A percentile compares a stretch with the other conserved stretches of the same genome.
Evolutionary conservation across 2,888 invertebrate genomes (phyloP).

Genomic region (Atrina japonica): DNA sequence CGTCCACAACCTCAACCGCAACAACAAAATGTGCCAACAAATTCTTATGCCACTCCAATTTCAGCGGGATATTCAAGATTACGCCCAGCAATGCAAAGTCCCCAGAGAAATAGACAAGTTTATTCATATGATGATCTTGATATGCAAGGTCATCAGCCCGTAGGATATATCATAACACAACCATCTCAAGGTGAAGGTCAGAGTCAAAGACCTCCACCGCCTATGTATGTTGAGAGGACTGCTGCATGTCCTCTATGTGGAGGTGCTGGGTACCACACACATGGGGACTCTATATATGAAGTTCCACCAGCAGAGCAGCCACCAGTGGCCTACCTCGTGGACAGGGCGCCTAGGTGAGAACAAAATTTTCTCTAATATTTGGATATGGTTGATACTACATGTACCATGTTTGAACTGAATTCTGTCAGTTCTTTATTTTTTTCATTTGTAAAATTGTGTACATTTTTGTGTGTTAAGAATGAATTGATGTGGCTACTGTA

Average conservation of each 20-base stretch:
- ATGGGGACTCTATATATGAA: constrained; percentile 60
- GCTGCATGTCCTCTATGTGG: constrained; percentile 68
- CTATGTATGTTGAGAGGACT: constrained; percentile 36
- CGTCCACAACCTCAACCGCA: constrained; percentile 45
- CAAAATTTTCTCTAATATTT: no score
- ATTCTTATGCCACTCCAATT: constrained; percentile 29
- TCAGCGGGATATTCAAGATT: constrained; percentile 29
- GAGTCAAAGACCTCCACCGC: constrained; percentile 18
- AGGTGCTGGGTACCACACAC: constrained; percentile 60
- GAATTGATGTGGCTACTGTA: no score
- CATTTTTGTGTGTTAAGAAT: no score
- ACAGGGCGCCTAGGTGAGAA: constrained; percentile 27
- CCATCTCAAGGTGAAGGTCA: no score
- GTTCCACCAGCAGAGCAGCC: constrained; percentile 42
- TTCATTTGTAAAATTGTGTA: no score
- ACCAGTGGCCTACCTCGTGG: constrained; percentile 41
- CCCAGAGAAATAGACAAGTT: not conserved
- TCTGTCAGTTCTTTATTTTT: no score
- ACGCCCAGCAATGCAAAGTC: no score
- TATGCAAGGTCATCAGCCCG: constrained; percentile 46
- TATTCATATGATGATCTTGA: constrained; percentile 57
- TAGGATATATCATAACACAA: constrained; percentile 37
- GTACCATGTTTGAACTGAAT: no score
- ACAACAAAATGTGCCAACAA: constrained; percentile 25
- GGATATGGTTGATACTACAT: no score